Conservation (phyloP, 2,113 vertebrate genomes). For the Podocnemis expansa region DNA sequence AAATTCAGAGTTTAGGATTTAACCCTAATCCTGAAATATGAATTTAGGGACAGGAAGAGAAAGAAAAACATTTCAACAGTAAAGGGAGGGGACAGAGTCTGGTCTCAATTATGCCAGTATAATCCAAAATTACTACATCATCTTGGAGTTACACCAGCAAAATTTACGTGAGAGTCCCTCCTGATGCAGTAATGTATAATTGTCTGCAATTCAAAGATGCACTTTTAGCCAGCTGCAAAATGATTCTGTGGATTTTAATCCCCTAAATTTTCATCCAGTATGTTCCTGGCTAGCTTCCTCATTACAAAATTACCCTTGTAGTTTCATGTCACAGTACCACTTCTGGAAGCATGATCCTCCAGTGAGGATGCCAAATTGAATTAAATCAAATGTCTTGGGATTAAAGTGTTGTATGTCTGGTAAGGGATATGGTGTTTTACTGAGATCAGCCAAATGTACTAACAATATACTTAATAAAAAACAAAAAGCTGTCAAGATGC, state of each 20-base stretch:
- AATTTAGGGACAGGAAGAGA: rapidly evolving
- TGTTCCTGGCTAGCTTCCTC: not conserved
- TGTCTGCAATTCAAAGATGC: not conserved
- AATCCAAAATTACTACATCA: not conserved
- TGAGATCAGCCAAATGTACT: not conserved
- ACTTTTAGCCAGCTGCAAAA: not conserved
- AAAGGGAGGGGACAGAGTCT: not conserved
- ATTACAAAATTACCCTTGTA: not conserved
- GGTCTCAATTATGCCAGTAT: not conserved
- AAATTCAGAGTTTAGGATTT: conserved; percentile 20
- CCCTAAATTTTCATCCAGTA: conserved; percentile 8
- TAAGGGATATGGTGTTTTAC: not conserved
- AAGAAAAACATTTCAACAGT: not conserved
- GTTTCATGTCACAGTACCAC: not conserved
- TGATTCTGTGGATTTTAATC: conserved; percentile 9
- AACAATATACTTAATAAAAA: not conserved
- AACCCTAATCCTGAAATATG: not conserved
- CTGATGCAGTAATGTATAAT: rapidly evolving
- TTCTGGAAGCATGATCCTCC: not conserved
- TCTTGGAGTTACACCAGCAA: not conserved
- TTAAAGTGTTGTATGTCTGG: not conserved
- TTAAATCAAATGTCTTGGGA: not conserved
- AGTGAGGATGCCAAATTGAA: conserved; percentile 4
- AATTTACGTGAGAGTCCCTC: not conserved
- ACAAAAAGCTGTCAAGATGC: not conserved